Evolutionary conservation across 2,113 vertebrate genomes (phyloP).

Genomic region (Myanophis thanlyinensis): DNA sequence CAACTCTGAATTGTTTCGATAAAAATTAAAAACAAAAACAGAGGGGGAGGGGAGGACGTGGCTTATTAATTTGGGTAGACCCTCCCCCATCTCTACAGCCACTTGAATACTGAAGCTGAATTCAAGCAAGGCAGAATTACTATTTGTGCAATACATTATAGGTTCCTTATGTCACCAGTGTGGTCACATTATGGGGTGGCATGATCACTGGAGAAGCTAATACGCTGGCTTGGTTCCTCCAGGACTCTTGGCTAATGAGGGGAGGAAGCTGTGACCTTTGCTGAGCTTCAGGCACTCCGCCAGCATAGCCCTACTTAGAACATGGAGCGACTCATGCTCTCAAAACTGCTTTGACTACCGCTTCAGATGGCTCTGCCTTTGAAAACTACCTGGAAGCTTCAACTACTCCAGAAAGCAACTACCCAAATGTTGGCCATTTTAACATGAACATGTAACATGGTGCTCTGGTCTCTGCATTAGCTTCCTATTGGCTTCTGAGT

Average conservation of each 20-base stretch:
- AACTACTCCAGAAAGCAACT: background rate
- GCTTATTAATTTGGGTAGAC: background rate
- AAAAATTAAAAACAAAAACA: background rate
- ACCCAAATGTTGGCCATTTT: background rate
- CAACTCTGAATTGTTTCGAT: background rate
- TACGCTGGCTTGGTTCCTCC: background rate
- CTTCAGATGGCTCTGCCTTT: background rate
- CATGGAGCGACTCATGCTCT: background rate
- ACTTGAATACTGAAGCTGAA: background rate
- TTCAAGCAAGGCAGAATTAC: background rate
- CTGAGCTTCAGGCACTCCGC: background rate
- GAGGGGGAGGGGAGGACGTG: too few species aligned
- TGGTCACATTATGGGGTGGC: background rate
- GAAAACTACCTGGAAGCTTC: background rate
- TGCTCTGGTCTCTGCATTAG: background rate
- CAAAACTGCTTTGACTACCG: background rate
- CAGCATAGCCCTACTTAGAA: background rate
- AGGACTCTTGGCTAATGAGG: background rate
- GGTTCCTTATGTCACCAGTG: background rate
- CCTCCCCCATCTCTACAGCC: background rate
- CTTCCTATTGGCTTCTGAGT: background rate
- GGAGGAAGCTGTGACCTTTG: background rate
- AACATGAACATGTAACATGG: background rate
- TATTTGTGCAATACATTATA: background rate
- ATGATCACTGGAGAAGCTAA: background rate